These are phyloP conservation scores for Anaspis maculata DNA, from an alignment of 2,888 invertebrate species.

Conservation along the genomic window DNA sequence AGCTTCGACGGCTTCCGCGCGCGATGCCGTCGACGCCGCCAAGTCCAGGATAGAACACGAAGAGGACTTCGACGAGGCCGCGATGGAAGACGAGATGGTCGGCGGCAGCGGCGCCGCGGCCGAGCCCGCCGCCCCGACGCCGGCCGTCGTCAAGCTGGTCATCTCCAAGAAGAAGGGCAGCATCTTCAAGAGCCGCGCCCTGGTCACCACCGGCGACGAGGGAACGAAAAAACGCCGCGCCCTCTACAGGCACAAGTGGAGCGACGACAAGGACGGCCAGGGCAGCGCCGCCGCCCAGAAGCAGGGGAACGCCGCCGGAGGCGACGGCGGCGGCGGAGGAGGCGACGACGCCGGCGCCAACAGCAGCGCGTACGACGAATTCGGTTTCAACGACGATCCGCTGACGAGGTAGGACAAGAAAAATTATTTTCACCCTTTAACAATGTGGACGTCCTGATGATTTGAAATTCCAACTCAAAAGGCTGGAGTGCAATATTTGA, in stretches of 20 bases:
- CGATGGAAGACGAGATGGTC: conserved; percentile 3
- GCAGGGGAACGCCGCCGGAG: conserved; percentile 58
- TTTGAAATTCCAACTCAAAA: no score
- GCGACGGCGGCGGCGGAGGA: conserved; percentile 37
- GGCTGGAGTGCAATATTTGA: no score
- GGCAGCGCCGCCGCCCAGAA: no score
- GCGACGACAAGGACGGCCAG: conserved; percentile 58
- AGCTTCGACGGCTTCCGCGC: conserved; percentile 23
- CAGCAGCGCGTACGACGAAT: conserved; percentile 22
- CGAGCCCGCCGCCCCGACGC: conserved; percentile 2
- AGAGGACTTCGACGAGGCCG: conserved; percentile 31
- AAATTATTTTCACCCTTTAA: no score
- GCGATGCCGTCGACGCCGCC: conserved; percentile 13
- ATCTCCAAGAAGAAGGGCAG: conserved; percentile 81
- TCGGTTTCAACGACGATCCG: conserved; percentile 47
- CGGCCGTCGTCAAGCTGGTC: conserved; percentile 53
- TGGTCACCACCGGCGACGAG: conserved; percentile 58
- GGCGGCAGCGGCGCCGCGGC: conserved; percentile 1
- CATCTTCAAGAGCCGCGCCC: conserved; percentile 77
- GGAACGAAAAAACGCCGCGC: conserved; percentile 66
- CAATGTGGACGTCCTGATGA: no score
- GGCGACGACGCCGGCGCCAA: conserved; percentile 16
- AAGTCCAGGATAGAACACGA: neutral
- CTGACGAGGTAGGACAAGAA: no score
- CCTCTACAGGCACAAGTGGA: conserved; percentile 82